Evolutionary conservation across 1,140 invertebrate species (phyloP), one percentile per base, ranked within the genome.

Genomic region (Monochamus saltuarius): DNA sequence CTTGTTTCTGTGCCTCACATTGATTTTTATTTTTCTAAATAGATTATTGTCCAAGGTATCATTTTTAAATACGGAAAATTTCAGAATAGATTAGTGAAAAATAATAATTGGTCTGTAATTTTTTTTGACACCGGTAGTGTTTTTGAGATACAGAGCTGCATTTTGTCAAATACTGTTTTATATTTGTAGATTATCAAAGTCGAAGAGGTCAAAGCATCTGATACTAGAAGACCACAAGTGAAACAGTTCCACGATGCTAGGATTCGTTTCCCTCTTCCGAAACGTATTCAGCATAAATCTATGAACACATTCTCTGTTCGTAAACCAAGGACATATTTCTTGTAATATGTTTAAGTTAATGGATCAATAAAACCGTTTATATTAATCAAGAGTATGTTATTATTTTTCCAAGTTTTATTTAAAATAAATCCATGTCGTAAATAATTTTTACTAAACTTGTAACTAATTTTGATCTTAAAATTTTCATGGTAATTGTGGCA

Each of bases 181-280:
- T 70, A 58, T 59, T 78, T 77, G 17, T 87, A 98, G 85, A 98
- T 99, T 71, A 99, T 99, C 76, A 92, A 94, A 82, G 95, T 99
- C 58, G 91, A 98, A 77, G 83, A 88, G 53, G 90, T 99, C 11
- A 86, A 89, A 66, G 91, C 95, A 19, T 79, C 82, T 9, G 92
- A 95, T 66, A 96, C 94, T 73, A 86, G 96, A 67, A 85, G 97
- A 72, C 90, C 95, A 4, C 89, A 95, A 73, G 89, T 99, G 16
- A 98, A 97, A 81, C 97, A 99, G 81, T 99, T 99, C 87, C 97
- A 99, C 79, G 92, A 99, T 81, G 88, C 90, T 38, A 91, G 88
- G 71, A 97, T 99, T 78, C 87, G 86, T 74, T 99, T 99, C 88
- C 97, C 97, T 58, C 82, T 99, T 78, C 92, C 95, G 29, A 95